phyloP scores from a whole-genome alignment of 2,113 vertebrate species.

The Sigmodon hispidus region DNA sequence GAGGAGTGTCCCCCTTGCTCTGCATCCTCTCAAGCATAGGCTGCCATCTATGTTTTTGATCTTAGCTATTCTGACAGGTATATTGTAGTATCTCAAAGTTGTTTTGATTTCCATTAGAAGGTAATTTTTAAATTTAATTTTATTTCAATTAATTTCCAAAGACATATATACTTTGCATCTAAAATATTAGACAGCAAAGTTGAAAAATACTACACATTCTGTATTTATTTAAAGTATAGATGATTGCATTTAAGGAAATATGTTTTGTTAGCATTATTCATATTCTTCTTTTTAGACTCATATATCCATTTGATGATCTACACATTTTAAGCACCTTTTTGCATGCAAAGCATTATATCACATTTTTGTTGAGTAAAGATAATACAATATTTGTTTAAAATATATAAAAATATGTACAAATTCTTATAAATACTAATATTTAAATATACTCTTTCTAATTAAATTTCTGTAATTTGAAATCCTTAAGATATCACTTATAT shows the following conservation, averaged over 20 bases:
- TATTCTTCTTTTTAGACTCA: not conserved
- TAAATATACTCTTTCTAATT: not conserved
- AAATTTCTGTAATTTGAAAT: not conserved
- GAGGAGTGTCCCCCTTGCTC: no score
- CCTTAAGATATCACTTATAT: not conserved
- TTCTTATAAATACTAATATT: not conserved
- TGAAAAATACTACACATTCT: not conserved
- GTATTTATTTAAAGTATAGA: not conserved
- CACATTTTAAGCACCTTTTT: not conserved
- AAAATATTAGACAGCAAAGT: not conserved
- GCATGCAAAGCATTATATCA: not conserved
- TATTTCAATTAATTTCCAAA: slow-evolving; percentile 11
- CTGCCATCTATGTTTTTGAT: no score
- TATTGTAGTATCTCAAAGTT: no score
- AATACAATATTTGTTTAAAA: not conserved
- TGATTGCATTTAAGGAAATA: not conserved
- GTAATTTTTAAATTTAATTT: slow-evolving; percentile 7
- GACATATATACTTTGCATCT: not conserved
- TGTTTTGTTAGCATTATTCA: not conserved
- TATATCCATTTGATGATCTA: not conserved
- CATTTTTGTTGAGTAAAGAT: not conserved
- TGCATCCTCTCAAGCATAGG: no score
- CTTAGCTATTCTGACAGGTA: no score
- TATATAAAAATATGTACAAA: not conserved
- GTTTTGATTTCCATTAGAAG: no score